phyloP scores from a whole-genome alignment of 2,113 vertebrate species.

The Chlamydotis undulata region DNA sequence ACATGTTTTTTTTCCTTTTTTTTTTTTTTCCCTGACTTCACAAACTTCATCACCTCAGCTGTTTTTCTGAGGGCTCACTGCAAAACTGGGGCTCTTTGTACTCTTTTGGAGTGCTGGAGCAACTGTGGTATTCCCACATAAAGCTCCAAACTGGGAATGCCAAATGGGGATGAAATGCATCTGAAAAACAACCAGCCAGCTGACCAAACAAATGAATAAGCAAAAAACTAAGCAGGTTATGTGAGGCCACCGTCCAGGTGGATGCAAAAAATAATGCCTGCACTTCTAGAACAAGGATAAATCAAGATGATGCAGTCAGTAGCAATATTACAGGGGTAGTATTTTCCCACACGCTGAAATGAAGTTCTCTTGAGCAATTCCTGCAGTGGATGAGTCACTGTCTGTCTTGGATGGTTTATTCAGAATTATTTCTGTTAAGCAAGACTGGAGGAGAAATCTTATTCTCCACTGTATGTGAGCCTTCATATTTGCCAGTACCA shows the following conservation, averaged over 20 bases:
- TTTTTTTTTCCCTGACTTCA: neutral
- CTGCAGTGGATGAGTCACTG: conserved; percentile 51
- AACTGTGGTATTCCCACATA: neutral
- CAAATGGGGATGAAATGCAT: neutral
- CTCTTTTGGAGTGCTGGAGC: neutral
- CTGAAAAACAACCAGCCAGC: neutral
- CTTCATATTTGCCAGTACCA: neutral
- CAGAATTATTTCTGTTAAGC: conserved; percentile 14
- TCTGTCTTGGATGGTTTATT: conserved; percentile 49
- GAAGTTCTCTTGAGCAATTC: conserved; percentile 52
- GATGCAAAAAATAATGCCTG: neutral
- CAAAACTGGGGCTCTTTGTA: neutral
- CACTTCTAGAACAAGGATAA: neutral
- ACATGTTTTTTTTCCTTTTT: neutral
- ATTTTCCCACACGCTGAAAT: conserved; percentile 47
- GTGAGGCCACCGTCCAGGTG: conserved; percentile 33
- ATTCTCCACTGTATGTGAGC: neutral
- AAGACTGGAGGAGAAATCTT: conserved; percentile 16
- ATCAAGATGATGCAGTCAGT: conserved; percentile 20
- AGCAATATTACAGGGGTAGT: conserved; percentile 8
- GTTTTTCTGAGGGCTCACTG: neutral
- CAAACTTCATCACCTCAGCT: neutral
- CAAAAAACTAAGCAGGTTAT: conserved; percentile 22
- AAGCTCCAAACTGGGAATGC: neutral
- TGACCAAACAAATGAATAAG: conserved; percentile 38